phyloP scores from a whole-genome alignment of 2,113 vertebrate species.

The Passer montanus region DNA sequence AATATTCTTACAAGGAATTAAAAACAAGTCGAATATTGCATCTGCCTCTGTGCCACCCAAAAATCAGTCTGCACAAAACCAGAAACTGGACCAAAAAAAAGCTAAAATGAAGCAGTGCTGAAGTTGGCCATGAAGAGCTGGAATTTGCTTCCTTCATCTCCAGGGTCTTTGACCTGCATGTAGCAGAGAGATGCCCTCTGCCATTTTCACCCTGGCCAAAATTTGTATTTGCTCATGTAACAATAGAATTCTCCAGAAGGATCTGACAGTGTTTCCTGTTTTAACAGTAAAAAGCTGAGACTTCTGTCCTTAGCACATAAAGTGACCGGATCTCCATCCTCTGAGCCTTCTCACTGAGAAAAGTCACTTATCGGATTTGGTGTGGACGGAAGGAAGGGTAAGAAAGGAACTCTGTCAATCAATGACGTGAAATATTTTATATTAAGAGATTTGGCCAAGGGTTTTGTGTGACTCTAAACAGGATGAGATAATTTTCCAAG shows the following conservation, averaged over 20 bases:
- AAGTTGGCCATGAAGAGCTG: neutral
- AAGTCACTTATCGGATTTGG: conserved; percentile 3
- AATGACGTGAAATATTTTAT: conserved; percentile 26
- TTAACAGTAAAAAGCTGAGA: neutral
- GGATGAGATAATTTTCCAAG: conserved; percentile 41
- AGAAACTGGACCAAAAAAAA: neutral
- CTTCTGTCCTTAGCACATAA: neutral
- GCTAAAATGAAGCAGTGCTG: neutral
- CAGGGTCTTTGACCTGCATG: neutral
- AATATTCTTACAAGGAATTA: neutral
- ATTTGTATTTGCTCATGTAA: neutral
- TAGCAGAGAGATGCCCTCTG: conserved; percentile 3
- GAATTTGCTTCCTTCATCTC: neutral
- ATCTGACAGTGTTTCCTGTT: conserved; percentile 48
- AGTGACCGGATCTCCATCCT: conserved; percentile 40
- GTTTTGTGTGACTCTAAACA: neutral
- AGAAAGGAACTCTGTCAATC: conserved; percentile 37
- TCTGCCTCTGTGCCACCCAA: neutral
- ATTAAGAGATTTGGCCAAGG: conserved; percentile 3
- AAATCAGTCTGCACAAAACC: neutral
- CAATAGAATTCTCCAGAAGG: conserved; percentile 24
- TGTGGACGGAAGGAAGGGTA: conserved; percentile 53
- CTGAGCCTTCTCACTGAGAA: neutral
- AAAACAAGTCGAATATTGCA: rapidly evolving
- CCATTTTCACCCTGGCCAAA: neutral